These are phyloP conservation scores for Hystrix brachyura DNA, from an alignment of 2,113 vertebrate genomes.

Conservation along the genomic window DNA sequence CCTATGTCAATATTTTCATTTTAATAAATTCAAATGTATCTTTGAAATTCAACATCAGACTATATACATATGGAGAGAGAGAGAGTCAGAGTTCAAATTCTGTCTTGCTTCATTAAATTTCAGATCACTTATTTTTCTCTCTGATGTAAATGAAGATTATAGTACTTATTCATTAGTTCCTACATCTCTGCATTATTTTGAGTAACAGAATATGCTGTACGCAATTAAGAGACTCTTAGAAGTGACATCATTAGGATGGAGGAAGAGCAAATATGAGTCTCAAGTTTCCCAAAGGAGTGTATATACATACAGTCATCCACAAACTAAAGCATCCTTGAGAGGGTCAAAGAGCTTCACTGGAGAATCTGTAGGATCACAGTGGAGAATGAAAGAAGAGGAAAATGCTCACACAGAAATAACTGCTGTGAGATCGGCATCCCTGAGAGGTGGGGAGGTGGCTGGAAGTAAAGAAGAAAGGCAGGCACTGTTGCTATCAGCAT, in stretches of 20 bases:
- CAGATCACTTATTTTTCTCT: not conserved
- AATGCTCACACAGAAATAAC: not conserved
- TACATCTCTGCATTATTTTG: not conserved
- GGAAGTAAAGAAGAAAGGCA: no score
- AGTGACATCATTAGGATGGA: not conserved
- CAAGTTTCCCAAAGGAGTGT: not conserved
- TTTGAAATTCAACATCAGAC: not conserved
- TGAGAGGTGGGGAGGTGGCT: no score
- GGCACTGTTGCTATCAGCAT: not conserved
- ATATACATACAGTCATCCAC: not conserved
- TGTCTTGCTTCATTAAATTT: not conserved
- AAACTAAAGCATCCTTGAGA: not conserved
- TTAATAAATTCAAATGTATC: not conserved
- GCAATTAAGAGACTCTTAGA: not conserved
- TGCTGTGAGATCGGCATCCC: not conserved
- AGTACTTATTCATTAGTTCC: not conserved
- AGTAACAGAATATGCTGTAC: not conserved
- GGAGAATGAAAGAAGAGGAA: no score
- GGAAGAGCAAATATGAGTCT: not conserved
- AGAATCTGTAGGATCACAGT: accelerated
- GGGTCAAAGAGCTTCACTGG: not conserved
- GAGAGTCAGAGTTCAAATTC: slow-evolving; percentile 23
- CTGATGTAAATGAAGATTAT: not conserved
- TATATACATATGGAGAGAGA: not conserved
- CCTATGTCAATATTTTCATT: not conserved